Conservation (phyloP, 2,113 vertebrate species). For the Gobius niger region DNA sequence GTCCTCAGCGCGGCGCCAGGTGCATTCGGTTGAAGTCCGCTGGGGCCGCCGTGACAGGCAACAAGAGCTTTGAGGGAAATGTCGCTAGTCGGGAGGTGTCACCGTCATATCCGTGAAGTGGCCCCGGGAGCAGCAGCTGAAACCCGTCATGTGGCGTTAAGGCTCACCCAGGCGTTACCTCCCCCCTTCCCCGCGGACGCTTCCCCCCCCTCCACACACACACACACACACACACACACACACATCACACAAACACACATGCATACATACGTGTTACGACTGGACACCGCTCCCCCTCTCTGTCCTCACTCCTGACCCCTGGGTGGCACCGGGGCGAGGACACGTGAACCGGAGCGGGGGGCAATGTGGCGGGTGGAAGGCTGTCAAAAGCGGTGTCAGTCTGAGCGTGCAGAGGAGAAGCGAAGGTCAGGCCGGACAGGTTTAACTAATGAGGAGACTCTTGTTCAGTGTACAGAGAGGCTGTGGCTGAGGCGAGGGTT, state of each 20-base stretch:
- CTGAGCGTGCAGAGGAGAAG: conserved; percentile 38
- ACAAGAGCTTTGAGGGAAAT: conserved; percentile 57
- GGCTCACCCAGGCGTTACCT: conserved; percentile 51
- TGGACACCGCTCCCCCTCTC: conserved; percentile 31
- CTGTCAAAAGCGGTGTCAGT: conserved; percentile 58
- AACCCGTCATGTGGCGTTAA: conserved; percentile 60
- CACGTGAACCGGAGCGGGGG: conserved; percentile 42
- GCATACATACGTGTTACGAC: background rate
- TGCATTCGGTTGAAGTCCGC: conserved; percentile 51
- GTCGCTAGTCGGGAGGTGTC: conserved; percentile 64
- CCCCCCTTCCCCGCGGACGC: conserved; percentile 30
- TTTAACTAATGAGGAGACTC: background rate
- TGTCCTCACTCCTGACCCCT: conserved; percentile 49
- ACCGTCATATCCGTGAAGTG: conserved; percentile 64
- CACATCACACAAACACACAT: background rate
- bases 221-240: background rate
- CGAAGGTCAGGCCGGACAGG: conserved; percentile 52
- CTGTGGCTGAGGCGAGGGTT: background rate
- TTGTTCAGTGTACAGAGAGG: background rate
- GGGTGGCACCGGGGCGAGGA: conserved; percentile 50
- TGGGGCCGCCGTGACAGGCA: conserved; percentile 57
- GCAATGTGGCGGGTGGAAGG: conserved; percentile 54
- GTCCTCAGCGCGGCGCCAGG: conserved; percentile 46
- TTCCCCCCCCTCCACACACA: background rate
- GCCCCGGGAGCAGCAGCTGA: conserved; percentile 70